These are phyloP conservation scores for Parotocinclus haroldoi DNA, from an alignment of 2,797 vertebrate species.

Conservation along the genomic window DNA sequence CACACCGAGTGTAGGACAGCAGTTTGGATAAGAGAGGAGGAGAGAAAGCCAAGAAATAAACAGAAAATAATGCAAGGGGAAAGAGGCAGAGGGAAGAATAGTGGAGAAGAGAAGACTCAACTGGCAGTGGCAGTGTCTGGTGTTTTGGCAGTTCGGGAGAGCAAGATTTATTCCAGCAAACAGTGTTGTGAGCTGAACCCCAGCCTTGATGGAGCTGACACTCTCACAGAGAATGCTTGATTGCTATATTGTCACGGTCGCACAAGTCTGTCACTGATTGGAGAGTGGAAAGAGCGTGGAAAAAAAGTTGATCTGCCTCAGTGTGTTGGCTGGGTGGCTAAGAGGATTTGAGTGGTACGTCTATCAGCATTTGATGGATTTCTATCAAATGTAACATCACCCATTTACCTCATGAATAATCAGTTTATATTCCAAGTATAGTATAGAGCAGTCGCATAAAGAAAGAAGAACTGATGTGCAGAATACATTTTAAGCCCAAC, in stretches of 20 bases:
- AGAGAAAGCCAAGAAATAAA: background rate
- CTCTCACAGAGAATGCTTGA: constrained; percentile 57
- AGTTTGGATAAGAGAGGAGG: constrained; percentile 47
- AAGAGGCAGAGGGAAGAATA: background rate
- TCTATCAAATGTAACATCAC: constrained; percentile 62
- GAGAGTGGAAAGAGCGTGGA: constrained; percentile 55
- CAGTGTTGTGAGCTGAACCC: constrained; percentile 62
- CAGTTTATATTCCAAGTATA: constrained; percentile 42
- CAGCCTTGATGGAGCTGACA: constrained; percentile 58
- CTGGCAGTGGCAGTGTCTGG: constrained; percentile 69
- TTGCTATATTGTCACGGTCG: constrained; percentile 65
- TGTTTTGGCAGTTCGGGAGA: constrained; percentile 67
- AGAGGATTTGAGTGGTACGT: constrained; percentile 58
- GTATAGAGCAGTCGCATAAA: constrained; percentile 17
- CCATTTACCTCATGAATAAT: constrained; percentile 53
- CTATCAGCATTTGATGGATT: constrained; percentile 65
- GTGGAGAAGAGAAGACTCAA: constrained; percentile 59
- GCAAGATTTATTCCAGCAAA: constrained; percentile 71
- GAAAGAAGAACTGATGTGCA: constrained; percentile 1
- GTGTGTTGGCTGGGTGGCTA: constrained; percentile 42
- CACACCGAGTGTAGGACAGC: constrained; percentile 64
- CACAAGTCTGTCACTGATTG: constrained; percentile 61
- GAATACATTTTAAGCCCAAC: constrained; percentile 16
- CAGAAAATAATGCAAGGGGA: background rate
- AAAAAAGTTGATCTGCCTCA: constrained; percentile 17